Conservation (phyloP, 2,113 vertebrate species). For the Pogonocichla stellata region DNA sequence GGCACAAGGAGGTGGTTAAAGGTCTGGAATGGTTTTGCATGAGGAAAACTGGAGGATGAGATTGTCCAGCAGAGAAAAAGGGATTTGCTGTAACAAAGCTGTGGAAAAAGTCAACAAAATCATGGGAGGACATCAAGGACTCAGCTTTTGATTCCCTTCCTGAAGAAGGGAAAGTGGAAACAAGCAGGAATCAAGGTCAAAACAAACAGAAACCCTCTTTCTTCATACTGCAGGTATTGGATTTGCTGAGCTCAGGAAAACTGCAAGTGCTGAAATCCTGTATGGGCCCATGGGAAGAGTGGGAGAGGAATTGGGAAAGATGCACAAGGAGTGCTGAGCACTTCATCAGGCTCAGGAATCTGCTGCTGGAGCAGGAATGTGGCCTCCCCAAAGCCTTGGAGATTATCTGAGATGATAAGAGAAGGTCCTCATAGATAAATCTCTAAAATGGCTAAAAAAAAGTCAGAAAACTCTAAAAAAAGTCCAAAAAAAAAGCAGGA, state of each 20-base stretch:
- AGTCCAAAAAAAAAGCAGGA: not conserved
- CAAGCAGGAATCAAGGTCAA: not conserved
- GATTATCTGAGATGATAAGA: not conserved
- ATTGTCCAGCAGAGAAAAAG: not conserved
- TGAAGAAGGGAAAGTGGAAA: not conserved
- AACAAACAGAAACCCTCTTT: not conserved
- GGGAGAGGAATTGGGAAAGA: not conserved
- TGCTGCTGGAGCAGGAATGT: not conserved
- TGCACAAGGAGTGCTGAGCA: not conserved
- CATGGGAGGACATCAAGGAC: not conserved
- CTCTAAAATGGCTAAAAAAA: not conserved
- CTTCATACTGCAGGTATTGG: not conserved
- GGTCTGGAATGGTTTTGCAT: not conserved
- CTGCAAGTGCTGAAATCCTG: not conserved
- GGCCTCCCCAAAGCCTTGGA: not conserved
- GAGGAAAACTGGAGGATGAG: not conserved
- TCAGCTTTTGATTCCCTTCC: not conserved
- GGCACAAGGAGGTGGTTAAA: not conserved
- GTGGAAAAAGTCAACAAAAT: not conserved
- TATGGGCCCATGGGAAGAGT: not conserved
- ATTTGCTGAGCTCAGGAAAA: not conserved
- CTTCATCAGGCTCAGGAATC: not conserved
- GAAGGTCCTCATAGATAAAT: not conserved
- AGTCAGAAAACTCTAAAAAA: not conserved
- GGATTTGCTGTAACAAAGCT: not conserved